Evolutionary conservation across 30 jellyfish, hydroid and myxozoan species (phyloP).

Genomic region (Cassiopea andromeda): DNA sequence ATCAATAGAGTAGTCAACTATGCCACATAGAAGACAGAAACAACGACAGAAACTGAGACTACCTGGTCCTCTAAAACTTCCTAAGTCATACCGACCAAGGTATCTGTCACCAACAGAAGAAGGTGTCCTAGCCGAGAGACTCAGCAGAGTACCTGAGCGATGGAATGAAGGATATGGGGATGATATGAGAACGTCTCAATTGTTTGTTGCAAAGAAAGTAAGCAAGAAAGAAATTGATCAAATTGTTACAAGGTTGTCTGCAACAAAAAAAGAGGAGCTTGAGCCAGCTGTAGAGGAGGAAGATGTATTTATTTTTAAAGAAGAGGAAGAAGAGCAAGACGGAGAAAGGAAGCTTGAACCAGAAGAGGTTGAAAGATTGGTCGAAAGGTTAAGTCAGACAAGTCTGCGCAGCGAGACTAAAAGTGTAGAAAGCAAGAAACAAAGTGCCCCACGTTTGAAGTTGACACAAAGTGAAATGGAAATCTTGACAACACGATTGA

Average conservation of each 20-base stretch:
- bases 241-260: conserved; percentile 46
- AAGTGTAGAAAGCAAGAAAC: background rate
- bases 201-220: conserved; percentile 24
- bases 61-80: conserved; percentile 57
- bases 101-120: conserved; percentile 52
- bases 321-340: background rate
- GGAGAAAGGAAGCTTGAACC: conserved; percentile 47
- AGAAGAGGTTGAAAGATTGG: conserved; percentile 47
- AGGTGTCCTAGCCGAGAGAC: conserved; percentile 37
- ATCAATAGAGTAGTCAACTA: conserved; percentile 12
- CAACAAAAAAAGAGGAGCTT: conserved; percentile 6
- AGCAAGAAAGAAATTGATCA: conserved; percentile 24
- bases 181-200: conserved; percentile 10
- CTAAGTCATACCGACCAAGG: conserved; percentile 51
- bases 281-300: background rate
- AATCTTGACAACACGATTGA: conserved; percentile 22
- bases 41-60: conserved; percentile 24
- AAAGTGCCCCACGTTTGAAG: background rate
- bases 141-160: conserved; percentile 58
- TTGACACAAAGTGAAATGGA: conserved; percentile 27
- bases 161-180: conserved; percentile 51
- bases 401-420: conserved; percentile 6
- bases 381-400: conserved; percentile 46
- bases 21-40: background rate
- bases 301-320: conserved; percentile 4